Conservation (phyloP, 2,888 invertebrate species). For the Xylota segnis region DNA sequence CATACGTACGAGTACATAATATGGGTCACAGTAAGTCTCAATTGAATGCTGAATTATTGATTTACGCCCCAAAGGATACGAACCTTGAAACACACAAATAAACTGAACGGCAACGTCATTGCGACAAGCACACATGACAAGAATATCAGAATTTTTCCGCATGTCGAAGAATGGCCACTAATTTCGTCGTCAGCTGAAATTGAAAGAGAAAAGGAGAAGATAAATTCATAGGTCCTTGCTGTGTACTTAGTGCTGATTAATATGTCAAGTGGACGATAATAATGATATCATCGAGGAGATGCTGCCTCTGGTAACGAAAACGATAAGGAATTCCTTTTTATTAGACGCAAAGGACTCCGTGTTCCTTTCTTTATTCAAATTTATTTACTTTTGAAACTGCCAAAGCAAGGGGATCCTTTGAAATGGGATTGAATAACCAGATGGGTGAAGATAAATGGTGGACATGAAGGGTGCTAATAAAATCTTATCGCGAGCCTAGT, state of each 20-base stretch:
- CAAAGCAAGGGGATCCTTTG: conserved; percentile 22
- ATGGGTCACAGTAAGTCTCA: conserved; percentile 12
- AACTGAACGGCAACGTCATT: conserved; percentile 95
- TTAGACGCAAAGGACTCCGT: neutral
- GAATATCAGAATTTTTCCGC: conserved; percentile 92
- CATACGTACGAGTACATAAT: neutral
- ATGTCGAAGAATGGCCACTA: conserved; percentile 88
- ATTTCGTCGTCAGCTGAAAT: conserved; percentile 87
- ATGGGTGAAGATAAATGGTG: neutral
- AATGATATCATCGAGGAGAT: neutral
- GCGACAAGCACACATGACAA: conserved; percentile 93
- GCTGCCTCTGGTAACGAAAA: neutral
- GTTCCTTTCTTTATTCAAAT: conserved; percentile 33
- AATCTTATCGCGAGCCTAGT: neutral
- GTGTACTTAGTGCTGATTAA: conserved; percentile 31
- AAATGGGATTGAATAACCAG: conserved; percentile 12
- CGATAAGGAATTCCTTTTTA: neutral
- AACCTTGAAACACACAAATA: conserved; percentile 97
- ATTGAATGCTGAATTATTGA: conserved; percentile 41
- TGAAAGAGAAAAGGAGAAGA: neutral
- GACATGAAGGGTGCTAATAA: neutral
- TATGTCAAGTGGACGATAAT: conserved; percentile 27
- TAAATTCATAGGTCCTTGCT: neutral
- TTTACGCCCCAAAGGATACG: conserved; percentile 22
- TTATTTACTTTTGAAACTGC: conserved; percentile 7